Base-by-base conservation (phyloP, 2,113 vertebrate species). In the Vulpes lagopus region DNA sequence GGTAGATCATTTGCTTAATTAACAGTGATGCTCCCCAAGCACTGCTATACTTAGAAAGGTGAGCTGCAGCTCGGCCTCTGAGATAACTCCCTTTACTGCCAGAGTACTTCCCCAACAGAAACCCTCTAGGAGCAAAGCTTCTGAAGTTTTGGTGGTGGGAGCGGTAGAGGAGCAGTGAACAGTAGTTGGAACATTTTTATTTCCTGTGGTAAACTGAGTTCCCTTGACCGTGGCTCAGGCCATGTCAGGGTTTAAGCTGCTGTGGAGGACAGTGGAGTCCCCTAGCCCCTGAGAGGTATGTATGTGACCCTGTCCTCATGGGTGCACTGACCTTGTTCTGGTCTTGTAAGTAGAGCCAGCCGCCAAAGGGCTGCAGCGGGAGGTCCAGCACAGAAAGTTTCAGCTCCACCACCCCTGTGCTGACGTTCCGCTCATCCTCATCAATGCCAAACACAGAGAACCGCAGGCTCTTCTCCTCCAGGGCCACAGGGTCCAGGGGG, bases 261-360 rank as follows among this genome's bases (percentile, higher is more conserved):
- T 27, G 59, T 23, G 16, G 74, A 60, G 73, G 80, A 43, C 3
- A 19, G 35, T 1, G 85, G 62, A 17, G 43, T 4, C 25, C 59
- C 43, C 59, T 43, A 6, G 6, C 11, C 8, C 16, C 53, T 14
- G 19, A 49, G 25, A 60, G 1, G 15, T 12, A 1, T 0, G 4
- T 12, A 2, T 23, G 25, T 16, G 49, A 20, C 1, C 0, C 11
- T 55, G 23, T 35, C 81, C 19, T 16, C 27, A 0, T 0, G 17
- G 57, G 27, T 0, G 25, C 22, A 0, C 89, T 81, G 49, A 99
- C 99, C 99, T 99, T 99, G 98, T 99, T 99, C 96, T 99, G 98
- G 96, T 99, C 99, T 97, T 99, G 99, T 35, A 99, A 98, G 98
- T 99, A 99, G 32, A 99, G 99, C 99, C 99, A 99, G 94, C 99